Conservation (phyloP, 2,113 vertebrate species). For the Zapornia atra region DNA sequence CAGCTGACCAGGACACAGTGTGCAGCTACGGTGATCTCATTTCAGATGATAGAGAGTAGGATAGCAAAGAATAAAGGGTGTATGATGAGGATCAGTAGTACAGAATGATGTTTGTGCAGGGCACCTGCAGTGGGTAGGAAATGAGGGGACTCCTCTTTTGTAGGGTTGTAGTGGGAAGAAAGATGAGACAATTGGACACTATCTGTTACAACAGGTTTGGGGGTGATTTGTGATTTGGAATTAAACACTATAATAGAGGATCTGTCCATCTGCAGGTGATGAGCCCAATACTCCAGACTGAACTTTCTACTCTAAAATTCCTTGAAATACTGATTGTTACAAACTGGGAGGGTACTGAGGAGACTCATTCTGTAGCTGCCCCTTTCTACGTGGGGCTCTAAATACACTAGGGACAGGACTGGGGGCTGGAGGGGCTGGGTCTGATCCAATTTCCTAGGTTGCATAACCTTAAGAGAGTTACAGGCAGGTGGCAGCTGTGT, state of each 20-base stretch:
- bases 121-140: neutral
- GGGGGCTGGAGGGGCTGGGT: neutral
- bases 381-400: neutral
- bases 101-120: neutral
- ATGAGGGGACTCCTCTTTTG: neutral
- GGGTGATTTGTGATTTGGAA: neutral
- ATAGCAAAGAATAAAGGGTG: neutral
- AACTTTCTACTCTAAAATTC: neutral
- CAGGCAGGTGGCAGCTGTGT: neutral
- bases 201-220: neutral
- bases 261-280: neutral
- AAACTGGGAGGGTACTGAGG: neutral
- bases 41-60: rapidly evolving
- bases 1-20: neutral
- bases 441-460: neutral
- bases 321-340: neutral
- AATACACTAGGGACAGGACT: neutral
- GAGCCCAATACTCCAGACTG: neutral
- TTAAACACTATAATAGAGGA: neutral
- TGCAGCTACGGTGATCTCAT: neutral
- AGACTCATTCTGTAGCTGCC: neutral
- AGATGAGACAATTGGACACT: neutral
- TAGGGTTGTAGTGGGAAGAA: neutral
- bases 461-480: neutral
- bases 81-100: neutral